Conservation (phyloP, 2,113 vertebrate genomes). For the Tetrao urogallus region DNA sequence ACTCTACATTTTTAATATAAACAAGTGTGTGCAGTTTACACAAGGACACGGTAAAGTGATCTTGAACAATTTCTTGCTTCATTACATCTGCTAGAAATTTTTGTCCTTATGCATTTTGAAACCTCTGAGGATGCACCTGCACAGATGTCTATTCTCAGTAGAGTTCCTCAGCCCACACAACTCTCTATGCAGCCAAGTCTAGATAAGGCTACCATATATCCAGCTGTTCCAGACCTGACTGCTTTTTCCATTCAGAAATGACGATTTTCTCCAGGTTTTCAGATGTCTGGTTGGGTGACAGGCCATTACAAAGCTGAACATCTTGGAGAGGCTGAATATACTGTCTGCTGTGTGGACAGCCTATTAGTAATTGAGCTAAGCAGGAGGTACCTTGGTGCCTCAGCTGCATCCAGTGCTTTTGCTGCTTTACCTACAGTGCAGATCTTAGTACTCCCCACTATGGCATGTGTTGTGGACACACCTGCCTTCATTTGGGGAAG, state of each 20-base stretch:
- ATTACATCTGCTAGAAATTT: conserved; percentile 34
- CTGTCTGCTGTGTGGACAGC: rapidly evolving
- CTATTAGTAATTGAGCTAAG: neutral
- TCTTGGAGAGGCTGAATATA: neutral
- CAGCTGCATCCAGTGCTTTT: neutral
- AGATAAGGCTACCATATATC: neutral
- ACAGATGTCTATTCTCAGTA: neutral
- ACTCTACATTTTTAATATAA: conserved; percentile 21
- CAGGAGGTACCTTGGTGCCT: rapidly evolving
- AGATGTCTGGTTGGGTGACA: neutral
- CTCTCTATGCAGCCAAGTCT: neutral
- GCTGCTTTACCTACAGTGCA: neutral
- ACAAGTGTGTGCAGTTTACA: conserved; percentile 25
- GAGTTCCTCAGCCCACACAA: neutral
- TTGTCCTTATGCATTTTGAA: neutral
- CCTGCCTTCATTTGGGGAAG: neutral
- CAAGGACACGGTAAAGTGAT: conserved; percentile 6
- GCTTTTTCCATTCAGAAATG: neutral
- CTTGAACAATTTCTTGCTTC: conserved; percentile 7
- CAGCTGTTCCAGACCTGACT: neutral
- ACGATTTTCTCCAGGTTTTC: neutral
- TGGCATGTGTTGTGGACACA: neutral
- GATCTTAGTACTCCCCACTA: neutral
- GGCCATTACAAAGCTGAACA: neutral
- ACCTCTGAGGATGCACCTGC: neutral